Evolutionary conservation across 2,797 vertebrate species (phyloP).

Genomic region (Neomorphus geoffroyi): DNA sequence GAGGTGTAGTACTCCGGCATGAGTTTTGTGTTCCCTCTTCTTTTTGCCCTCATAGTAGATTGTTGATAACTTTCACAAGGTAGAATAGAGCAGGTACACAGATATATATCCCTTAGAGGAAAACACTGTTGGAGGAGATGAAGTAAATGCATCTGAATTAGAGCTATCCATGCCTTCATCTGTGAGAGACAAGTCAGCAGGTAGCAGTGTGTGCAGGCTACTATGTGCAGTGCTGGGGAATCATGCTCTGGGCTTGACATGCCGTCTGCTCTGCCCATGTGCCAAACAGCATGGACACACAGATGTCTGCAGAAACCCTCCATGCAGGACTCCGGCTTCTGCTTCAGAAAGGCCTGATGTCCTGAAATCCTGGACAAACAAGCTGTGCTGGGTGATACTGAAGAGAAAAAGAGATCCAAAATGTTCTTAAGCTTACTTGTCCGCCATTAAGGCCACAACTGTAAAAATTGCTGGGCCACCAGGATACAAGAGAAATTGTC

Average conservation of each 20-base stretch:
- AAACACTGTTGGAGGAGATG: neutral
- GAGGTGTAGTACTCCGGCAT: neutral
- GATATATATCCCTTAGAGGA: neutral
- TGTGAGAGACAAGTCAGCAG: neutral
- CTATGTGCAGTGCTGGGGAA: neutral
- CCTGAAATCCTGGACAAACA: neutral
- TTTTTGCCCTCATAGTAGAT: neutral
- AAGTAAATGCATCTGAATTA: neutral
- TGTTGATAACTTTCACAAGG: neutral
- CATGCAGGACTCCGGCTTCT: neutral
- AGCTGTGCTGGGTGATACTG: neutral
- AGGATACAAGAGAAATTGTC: neutral
- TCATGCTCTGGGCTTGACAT: rapidly evolving
- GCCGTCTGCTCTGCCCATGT: neutral
- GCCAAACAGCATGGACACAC: neutral
- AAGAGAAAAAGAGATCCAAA: neutral
- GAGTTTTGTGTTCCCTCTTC: neutral
- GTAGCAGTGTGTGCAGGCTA: neutral
- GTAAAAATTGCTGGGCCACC: neutral
- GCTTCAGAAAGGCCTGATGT: neutral
- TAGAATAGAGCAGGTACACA: neutral
- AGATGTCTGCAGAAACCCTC: neutral
- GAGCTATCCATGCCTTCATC: neutral
- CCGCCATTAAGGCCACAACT: neutral
- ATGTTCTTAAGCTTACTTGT: neutral